Evolutionary conservation across 2,888 invertebrate species (phyloP).

Genomic region (Vesta saturnalis): DNA sequence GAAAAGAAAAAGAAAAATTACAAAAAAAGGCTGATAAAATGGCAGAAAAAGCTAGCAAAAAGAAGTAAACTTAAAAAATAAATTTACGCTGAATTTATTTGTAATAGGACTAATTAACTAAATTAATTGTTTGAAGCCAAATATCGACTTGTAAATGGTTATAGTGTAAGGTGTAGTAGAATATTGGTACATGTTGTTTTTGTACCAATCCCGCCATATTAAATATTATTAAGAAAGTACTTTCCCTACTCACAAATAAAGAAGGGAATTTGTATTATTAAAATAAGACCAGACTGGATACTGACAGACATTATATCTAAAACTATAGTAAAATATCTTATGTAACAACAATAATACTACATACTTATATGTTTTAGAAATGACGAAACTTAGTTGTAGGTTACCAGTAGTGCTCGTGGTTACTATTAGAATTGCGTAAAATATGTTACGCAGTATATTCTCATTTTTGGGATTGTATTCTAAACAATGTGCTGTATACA

Average conservation of each 20-base stretch:
- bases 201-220: conserved; percentile 51
- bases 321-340: conserved; percentile 22
- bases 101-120: conserved; percentile 27
- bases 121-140: conserved; percentile 33
- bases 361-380: conserved; percentile 34
- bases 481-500: conserved; percentile 16
- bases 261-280: conserved; percentile 18
- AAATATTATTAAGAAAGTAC: conserved; percentile 40
- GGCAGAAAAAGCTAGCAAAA: conserved; percentile 66
- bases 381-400: conserved; percentile 29
- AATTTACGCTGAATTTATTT: conserved; percentile 28
- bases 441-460: conserved; percentile 19
- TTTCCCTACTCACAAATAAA: conserved; percentile 22
- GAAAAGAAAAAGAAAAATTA: conserved; percentile 84
- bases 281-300: conserved; percentile 22
- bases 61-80: conserved; percentile 64
- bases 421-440: conserved; percentile 29
- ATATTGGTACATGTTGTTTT: conserved; percentile 33
- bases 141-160: conserved; percentile 39
- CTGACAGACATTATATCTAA: background rate
- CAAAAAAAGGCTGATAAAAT: conserved; percentile 80
- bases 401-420: conserved; percentile 32
- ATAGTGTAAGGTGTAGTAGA: conserved; percentile 35
- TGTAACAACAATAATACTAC: conserved; percentile 30
- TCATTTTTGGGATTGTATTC: conserved; percentile 2